Base-by-base conservation (phyloP, 2,888 invertebrate species). In the Hymenopus coronatus region DNA sequence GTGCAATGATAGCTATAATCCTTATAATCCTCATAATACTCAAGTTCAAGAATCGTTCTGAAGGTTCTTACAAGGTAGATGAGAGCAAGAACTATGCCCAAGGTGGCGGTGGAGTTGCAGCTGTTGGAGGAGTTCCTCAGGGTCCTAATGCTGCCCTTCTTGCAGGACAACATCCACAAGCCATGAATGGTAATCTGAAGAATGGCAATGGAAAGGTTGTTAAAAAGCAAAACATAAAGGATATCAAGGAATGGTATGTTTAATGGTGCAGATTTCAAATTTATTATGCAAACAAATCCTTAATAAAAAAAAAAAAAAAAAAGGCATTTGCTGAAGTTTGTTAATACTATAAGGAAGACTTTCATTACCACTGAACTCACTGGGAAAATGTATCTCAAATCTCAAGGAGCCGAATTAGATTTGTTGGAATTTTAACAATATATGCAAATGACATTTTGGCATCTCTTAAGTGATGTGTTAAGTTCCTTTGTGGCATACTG, bases 191-290 rank as follows among this genome's bases (percentile, higher is more conserved):
- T 20, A 93, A 92, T 90, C 92, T 92, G 85, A 91, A 91, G 88
- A 92, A 91, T 91, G 92, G 91, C 90, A 93, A 92, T 91, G 94
- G 94, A 91, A 94, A 94, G 94, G 94, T 95, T 90, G 94, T 94
- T 90, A 95, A 96, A 93, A 97, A 97, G 92, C 95, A 96, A 90
- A 96, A 96, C 93, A 95, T 97, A 90, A 97, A 98, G 95, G 98
- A 98, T 93, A 97, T 98, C 93, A 98, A 98, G 94, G 98, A 98
- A 95, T 98, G 98, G 98, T 98, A 98, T 94, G 98, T 98, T 94
- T 98, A 90, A 87, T 28, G 27, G 20, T 30, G 46, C n/a, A 70
- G 15, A 8, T 70, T 25, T n/a, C 54, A 81, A 70, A 25, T 54
- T 54, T 15, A 6, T 54, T 54, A 15, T 54, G 15, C 54, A 54